Percentiles rank a stretch among this genome's conserved stretches.
Conservation (phyloP, 2,113 vertebrate genomes). For the Cyprinodon tularosa region DNA sequence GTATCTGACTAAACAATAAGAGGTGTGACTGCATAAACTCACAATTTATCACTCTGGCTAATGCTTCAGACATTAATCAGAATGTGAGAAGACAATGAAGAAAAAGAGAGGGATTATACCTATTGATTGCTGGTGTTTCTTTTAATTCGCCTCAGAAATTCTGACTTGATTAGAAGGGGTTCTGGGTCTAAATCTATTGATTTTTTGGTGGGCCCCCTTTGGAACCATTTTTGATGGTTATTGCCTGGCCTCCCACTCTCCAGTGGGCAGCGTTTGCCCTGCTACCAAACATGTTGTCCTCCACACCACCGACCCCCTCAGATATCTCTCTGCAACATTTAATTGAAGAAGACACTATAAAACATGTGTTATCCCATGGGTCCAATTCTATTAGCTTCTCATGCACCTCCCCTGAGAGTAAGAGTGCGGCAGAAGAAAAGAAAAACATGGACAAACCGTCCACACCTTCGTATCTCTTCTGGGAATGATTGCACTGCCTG, state of each 20-base stretch:
- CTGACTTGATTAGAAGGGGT: constrained; percentile 59
- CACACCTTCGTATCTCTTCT: constrained; percentile 54
- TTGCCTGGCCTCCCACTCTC: constrained; percentile 46
- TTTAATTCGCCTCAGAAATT: constrained; percentile 60
- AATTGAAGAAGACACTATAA: constrained; percentile 80
- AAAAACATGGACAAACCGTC: constrained; percentile 27
- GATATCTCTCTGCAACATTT: constrained; percentile 57
- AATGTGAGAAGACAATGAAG: constrained; percentile 27
- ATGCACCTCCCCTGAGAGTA: constrained; percentile 54
- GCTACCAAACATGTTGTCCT: constrained; percentile 46
- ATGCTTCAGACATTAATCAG: constrained; percentile 23
- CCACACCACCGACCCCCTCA: constrained; percentile 18
- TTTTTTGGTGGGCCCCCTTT: constrained; percentile 48
- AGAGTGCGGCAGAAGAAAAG: constrained; percentile 7
- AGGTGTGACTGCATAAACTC: not conserved
- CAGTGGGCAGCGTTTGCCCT: constrained; percentile 45
- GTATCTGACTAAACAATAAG: not conserved
- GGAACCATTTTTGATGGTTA: constrained; percentile 61
- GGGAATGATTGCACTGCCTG: constrained; percentile 27
- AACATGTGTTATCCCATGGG: constrained; percentile 66
- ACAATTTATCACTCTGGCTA: constrained; percentile 9
- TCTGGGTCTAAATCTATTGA: constrained; percentile 66
- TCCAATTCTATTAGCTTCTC: constrained; percentile 71
- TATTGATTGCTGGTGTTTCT: constrained; percentile 66
- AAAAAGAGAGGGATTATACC: constrained; percentile 48